A percentile compares a stretch with the other conserved stretches of the same genome.
phyloP scores from a whole-genome alignment of 2,113 vertebrate genomes.

The Thunnus thynnus region DNA sequence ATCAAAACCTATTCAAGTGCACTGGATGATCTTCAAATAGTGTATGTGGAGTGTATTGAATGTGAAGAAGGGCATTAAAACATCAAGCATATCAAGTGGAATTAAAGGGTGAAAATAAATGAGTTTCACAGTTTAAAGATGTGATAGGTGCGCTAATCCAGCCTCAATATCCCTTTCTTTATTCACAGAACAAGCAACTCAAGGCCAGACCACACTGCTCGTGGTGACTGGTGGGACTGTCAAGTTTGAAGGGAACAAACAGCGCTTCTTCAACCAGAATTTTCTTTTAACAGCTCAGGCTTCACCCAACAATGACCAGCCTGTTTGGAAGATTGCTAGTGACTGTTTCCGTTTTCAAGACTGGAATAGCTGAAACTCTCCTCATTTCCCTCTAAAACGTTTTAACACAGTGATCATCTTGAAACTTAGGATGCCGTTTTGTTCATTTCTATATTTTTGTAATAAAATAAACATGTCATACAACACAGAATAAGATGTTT shows the following conservation, averaged over 20 bases:
- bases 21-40: not conserved
- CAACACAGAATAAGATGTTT: constrained; percentile 68
- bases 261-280: constrained; percentile 96
- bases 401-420: not conserved
- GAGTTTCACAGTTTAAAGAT: not conserved
- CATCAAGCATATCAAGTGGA: not conserved
- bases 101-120: not conserved
- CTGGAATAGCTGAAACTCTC: constrained; percentile 88
- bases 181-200: constrained; percentile 93
- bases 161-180: constrained; percentile 8
- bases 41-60: not conserved
- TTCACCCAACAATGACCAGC: constrained; percentile 89
- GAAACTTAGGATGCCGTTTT: not conserved
- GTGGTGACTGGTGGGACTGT: constrained; percentile 93
- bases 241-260: constrained; percentile 97
- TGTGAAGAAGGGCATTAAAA: not conserved
- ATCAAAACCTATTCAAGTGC: no score
- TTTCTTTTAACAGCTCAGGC: constrained; percentile 94
- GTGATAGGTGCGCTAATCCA: not conserved
- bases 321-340: constrained; percentile 97
- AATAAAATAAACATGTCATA: constrained; percentile 46
- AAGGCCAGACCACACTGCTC: constrained; percentile 94
- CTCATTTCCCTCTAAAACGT: not conserved
- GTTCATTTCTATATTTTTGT: constrained; percentile 20
- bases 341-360: constrained; percentile 99